Conservation (phyloP, 1,140 invertebrate species). For the Papilio aristodemus region DNA sequence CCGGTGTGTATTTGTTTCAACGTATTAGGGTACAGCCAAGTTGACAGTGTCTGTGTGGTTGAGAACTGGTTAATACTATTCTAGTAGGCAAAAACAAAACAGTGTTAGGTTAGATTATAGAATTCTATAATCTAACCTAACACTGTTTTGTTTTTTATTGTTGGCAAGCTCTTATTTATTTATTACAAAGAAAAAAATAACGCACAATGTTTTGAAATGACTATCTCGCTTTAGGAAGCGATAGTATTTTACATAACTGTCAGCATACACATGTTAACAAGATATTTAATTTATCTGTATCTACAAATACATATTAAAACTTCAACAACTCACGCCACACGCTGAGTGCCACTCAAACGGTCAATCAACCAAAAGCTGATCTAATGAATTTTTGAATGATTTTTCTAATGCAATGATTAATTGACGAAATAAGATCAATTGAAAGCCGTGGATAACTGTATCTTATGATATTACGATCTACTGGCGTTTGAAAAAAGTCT, state of each 20-base stretch:
- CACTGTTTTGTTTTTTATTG: no score
- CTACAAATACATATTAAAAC: conserved; percentile 15
- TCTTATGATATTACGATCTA: background rate
- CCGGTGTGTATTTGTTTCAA: no score
- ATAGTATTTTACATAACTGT: background rate
- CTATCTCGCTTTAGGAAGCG: no score
- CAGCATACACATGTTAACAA: conserved; percentile 14
- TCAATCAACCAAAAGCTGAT: conserved; percentile 26
- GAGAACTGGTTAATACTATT: no score
- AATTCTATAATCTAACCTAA: no score
- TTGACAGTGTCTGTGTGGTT: no score
- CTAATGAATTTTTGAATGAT: conserved; percentile 11
- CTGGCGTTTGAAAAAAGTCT: background rate
- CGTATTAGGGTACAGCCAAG: no score
- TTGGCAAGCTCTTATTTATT: no score
- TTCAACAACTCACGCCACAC: conserved; percentile 7
- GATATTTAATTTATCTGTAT: conserved; percentile 9
- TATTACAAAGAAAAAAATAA: no score
- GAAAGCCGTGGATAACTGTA: conserved; percentile 8
- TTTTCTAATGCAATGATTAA: conserved; percentile 19
- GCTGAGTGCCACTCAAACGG: conserved; percentile 20
- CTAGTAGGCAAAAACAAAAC: no score
- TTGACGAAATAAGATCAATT: conserved; percentile 2
- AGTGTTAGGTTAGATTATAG: no score
- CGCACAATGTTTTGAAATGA: no score